Percentiles rank a stretch among this genome's conserved stretches.
Conservation (phyloP, 2,888 invertebrate genomes). For the Eupeodes latifasciatus region DNA sequence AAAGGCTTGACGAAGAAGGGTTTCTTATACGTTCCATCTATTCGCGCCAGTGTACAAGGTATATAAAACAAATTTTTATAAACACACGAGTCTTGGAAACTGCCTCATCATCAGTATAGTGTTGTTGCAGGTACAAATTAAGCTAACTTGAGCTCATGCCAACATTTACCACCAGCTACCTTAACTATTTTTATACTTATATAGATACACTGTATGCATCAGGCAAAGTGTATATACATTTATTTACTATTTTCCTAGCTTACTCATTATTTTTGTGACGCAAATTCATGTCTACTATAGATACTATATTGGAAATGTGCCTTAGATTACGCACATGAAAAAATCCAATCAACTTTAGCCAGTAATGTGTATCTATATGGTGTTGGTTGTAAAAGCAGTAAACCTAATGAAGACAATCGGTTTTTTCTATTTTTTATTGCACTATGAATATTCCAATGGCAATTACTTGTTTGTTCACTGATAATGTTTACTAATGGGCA, state of each 20-base stretch:
- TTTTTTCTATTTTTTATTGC: slow-evolving; percentile 39
- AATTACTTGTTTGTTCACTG: slow-evolving; percentile 78
- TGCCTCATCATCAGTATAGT: slow-evolving; percentile 32
- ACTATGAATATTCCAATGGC: slow-evolving; percentile 70
- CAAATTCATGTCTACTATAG: slow-evolving; percentile 52
- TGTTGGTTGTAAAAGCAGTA: not conserved
- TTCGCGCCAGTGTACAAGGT: not conserved
- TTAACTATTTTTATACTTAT: slow-evolving; percentile 22
- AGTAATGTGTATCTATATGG: slow-evolving; percentile 36
- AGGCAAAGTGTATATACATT: not conserved
- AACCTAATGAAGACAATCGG: slow-evolving; percentile 71
- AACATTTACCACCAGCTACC: slow-evolving; percentile 13
- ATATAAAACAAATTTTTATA: slow-evolving; percentile 54
- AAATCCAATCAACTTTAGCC: slow-evolving; percentile 62
- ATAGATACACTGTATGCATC: slow-evolving; percentile 2
- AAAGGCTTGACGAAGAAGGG: slow-evolving; percentile 40
- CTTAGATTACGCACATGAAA: slow-evolving; percentile 65
- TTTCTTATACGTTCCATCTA: slow-evolving; percentile 49
- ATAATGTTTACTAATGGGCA: slow-evolving; percentile 78
- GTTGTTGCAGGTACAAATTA: slow-evolving; percentile 7
- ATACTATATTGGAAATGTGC: slow-evolving; percentile 39
- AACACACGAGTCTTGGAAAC: slow-evolving; percentile 20
- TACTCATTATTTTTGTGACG: slow-evolving; percentile 70
- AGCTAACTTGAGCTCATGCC: not conserved
- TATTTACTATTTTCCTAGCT: slow-evolving; percentile 25